A percentile compares a stretch with the other conserved stretches of the same genome.
These are phyloP conservation scores for Lamellibrachia satsuma DNA, from an alignment of 2,888 invertebrate genomes.

Conservation along the genomic window DNA sequence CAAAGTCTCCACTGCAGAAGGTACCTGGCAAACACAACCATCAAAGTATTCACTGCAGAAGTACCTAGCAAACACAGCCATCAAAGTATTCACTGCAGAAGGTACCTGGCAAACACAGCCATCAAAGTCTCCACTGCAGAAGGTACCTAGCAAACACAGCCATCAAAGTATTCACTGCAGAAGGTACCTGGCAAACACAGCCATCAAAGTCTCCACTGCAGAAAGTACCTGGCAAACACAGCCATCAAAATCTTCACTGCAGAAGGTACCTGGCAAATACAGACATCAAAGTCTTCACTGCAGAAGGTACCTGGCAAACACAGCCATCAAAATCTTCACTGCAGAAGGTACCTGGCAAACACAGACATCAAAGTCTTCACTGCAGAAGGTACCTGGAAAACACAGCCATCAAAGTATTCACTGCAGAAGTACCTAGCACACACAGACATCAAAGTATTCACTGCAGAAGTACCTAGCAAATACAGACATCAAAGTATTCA, in stretches of 20 bases:
- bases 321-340: slow-evolving; percentile 23
- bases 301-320: too few relatives aligned
- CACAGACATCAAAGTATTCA: not conserved
- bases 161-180: slow-evolving; percentile 23
- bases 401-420: slow-evolving; percentile 22
- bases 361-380: not conserved
- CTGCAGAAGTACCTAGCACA: not conserved
- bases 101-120: not conserved
- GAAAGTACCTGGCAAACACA: not conserved
- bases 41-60: not conserved
- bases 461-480: too few relatives aligned
- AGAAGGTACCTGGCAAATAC: not conserved
- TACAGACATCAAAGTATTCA: slow-evolving; percentile 23
- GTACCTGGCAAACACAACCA: not conserved
- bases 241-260: slow-evolving; percentile 21
- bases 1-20: slow-evolving; percentile 19
- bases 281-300: not conserved
- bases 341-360: not conserved
- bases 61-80: not conserved
- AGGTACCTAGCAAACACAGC: not conserved
- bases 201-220: not conserved
- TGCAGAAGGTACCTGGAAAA: too few relatives aligned
- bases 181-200: not conserved
- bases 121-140: not conserved
- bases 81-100: slow-evolving; percentile 21